Percentiles rank a stretch among this genome's conserved stretches.
Conservation (phyloP, 2,113 vertebrate species). For the Rana temporaria region DNA sequence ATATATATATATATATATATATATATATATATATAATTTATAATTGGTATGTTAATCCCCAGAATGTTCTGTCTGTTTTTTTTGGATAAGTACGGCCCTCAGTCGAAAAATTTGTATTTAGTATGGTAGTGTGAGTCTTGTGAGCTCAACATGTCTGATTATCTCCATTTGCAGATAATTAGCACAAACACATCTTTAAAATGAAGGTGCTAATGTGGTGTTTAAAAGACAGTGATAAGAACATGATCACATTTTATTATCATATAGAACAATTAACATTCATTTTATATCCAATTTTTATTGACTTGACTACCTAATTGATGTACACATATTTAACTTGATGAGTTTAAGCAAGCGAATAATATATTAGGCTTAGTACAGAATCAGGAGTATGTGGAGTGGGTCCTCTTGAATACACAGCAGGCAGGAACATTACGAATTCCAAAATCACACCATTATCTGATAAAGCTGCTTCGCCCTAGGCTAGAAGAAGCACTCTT, state of each 20-base stretch:
- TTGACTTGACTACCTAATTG: constrained; percentile 20
- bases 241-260: constrained; percentile 4
- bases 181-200: constrained; percentile 4
- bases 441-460: constrained; percentile 60
- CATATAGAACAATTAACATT: constrained; percentile 19
- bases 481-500: constrained; percentile 67
- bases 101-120: too few species aligned
- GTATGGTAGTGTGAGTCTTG: background rate
- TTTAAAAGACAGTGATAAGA: constrained; percentile 33
- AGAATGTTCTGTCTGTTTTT: too few species aligned
- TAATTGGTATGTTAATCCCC: too few species aligned
- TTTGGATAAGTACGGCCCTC: too few species aligned
- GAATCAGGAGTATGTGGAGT: constrained; percentile 35
- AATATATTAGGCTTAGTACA: background rate
- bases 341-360: constrained; percentile 7
- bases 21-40: too few species aligned
- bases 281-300: background rate
- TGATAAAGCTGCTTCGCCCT: constrained; percentile 61
- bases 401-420: constrained; percentile 49
- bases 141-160: background rate
- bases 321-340: constrained; percentile 19
- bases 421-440: constrained; percentile 60
- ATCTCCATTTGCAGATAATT: constrained; percentile 43
- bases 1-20: too few species aligned
- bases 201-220: constrained; percentile 45